Base-by-base conservation (phyloP, 1,140 invertebrate species). In the Acromyrmex echinatior region DNA sequence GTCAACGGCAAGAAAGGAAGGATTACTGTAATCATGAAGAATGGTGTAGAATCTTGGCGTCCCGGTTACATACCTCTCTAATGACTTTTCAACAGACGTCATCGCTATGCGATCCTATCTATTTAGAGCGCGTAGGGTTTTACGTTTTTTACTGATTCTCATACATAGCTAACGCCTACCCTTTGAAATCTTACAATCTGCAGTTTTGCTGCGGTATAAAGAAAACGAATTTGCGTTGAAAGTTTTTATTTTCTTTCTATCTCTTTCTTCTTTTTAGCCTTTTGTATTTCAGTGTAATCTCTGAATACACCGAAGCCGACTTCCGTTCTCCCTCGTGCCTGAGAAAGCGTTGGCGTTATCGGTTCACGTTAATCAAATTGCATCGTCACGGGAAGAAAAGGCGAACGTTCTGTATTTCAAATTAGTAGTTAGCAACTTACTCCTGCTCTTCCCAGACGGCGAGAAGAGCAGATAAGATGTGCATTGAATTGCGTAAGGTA, bases 61-160 rank as follows among this genome's bases (percentile, higher is more conserved):
- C 14, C 71, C 39, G 9, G 45, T 84, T 63, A 51, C 16, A 60
- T 18, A 71, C 16, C 14, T 49, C 25, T 60, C 70, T 84, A 84
- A 84, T 84, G 80, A 84, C 66, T 76, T 74, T 74, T 35, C 74
- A 76, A 63, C 70, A 81, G 21, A 74, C 68, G 68, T 56, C 51
- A 4, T 60, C 12, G 68, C 4, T 60, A 6, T 3, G 16, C 21
- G 35, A 60, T 10, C 25, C 45, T 60, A 62, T 63, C 31, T 62
- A 18, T 56, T 71, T 10, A 35, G 25, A 28, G 12, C 12, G 12
- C 12, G 14, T 5, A 31, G 12, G 12, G 21, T 56, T 84, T 76
- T 12, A 16, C 49, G 7, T 62, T 84, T 53, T 51, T 63, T n/a
- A 9, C 31, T 31, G 28, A 66, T 31, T 25, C 16, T n/a, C 21